phyloP scores from a whole-genome alignment of 2,113 vertebrate species.

The Oplegnathus fasciatus region DNA sequence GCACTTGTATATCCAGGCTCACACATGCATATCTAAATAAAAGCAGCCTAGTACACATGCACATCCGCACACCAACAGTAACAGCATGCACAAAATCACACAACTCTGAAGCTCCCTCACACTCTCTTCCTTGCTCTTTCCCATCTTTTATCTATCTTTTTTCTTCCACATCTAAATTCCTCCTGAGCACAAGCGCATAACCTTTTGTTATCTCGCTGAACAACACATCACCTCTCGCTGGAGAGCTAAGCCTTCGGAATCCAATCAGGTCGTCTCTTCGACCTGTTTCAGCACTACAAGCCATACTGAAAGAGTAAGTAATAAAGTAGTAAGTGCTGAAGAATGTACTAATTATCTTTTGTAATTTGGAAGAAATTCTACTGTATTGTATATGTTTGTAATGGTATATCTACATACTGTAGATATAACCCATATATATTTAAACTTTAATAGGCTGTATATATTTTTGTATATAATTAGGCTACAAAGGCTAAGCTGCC shows the following conservation, averaged over 20 bases:
- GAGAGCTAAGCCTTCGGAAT: slow-evolving; percentile 46
- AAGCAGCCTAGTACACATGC: background rate
- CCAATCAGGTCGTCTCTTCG: slow-evolving; percentile 19
- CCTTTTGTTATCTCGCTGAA: slow-evolving; percentile 53
- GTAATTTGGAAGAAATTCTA: slow-evolving; percentile 12
- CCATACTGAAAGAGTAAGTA: slow-evolving; percentile 5
- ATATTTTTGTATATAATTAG: background rate
- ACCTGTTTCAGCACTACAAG: slow-evolving; percentile 3
- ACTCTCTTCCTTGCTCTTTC: slow-evolving; percentile 4
- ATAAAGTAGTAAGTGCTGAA: background rate
- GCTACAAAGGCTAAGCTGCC: background rate
- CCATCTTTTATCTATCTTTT: slow-evolving; percentile 13
- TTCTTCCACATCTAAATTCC: slow-evolving; percentile 40
- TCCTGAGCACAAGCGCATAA: slow-evolving; percentile 31
- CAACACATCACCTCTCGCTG: slow-evolving; percentile 24
- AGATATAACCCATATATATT: background rate
- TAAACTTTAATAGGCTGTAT: background rate
- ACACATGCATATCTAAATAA: slow-evolving; percentile 4
- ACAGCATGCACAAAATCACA: background rate
- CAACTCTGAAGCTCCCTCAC: slow-evolving; percentile 6
- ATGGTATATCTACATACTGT: background rate
- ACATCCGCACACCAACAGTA: background rate
- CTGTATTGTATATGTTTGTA: background rate
- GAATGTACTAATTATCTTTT: slow-evolving; percentile 5
- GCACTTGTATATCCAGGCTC: background rate